phyloP scores from a whole-genome alignment of 1,140 invertebrate genomes.

The Drosophila sturtevanti region DNA sequence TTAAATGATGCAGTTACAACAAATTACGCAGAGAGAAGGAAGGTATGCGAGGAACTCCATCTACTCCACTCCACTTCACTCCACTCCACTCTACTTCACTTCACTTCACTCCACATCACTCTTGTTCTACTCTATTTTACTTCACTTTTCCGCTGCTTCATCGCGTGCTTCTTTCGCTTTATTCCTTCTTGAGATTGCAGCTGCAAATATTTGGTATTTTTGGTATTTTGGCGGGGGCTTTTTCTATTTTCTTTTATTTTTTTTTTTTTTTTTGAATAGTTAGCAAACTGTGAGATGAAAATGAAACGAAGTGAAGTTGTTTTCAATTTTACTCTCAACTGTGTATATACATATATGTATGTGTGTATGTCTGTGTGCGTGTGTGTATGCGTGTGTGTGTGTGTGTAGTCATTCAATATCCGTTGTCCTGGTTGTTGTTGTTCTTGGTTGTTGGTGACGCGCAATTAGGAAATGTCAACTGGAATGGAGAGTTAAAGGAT shows the following conservation, averaged over 20 bases:
- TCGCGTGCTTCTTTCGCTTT: neutral
- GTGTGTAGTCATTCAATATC: slow-evolving; percentile 63
- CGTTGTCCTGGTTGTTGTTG: slow-evolving; percentile 42
- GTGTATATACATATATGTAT: too few species aligned
- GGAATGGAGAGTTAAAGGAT: slow-evolving; percentile 6
- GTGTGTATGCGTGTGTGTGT: slow-evolving; percentile 10
- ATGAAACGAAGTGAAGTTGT: slow-evolving; percentile 65
- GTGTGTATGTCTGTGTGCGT: slow-evolving; percentile 9
- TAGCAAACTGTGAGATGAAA: slow-evolving; percentile 50
- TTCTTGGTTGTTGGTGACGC: slow-evolving; percentile 45
- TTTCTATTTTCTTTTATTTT: too few species aligned
- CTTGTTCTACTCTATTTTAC: too few species aligned
- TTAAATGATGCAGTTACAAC: slow-evolving; percentile 76
- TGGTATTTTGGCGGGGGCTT: neutral
- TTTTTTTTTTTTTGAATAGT: slow-evolving; percentile 53
- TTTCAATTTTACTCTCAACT: slow-evolving; percentile 56
- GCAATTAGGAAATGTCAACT: slow-evolving; percentile 70
- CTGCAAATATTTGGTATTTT: slow-evolving; percentile 25
- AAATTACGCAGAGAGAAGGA: slow-evolving; percentile 62
- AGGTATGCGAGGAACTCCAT: slow-evolving; percentile 18
- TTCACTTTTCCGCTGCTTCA: neutral
- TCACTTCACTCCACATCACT: neutral
- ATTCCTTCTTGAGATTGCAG: slow-evolving; percentile 46
- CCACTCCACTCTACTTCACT: neutral
- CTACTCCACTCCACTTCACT: neutral